A percentile compares a stretch with the other conserved stretches of the same genome.
Evolutionary conservation across 1,140 invertebrate species (phyloP).

Genomic region (Tetragonula clypearis): DNA sequence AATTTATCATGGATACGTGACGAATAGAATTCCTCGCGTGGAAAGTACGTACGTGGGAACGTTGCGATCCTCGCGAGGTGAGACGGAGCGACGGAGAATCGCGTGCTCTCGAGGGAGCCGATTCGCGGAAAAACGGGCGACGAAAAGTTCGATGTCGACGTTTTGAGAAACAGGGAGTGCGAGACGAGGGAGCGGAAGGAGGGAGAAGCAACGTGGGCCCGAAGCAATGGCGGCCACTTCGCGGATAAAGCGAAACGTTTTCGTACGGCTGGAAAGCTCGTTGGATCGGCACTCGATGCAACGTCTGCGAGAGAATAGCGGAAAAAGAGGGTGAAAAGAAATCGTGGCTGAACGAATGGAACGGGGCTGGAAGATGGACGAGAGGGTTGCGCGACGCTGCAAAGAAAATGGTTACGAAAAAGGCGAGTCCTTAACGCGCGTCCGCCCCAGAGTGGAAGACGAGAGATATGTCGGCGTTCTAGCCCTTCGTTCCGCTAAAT

Average conservation of each 20-base stretch:
- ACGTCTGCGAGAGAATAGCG: conserved; percentile 27
- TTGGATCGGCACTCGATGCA: conserved; percentile 48
- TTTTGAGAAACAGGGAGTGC: conserved; percentile 40
- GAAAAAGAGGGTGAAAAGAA: conserved; percentile 2
- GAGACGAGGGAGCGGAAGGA: background rate
- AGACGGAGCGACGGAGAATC: background rate
- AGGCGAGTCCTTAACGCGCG: conserved; percentile 36
- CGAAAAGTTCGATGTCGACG: conserved; percentile 22
- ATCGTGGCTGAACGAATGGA: conserved; percentile 32
- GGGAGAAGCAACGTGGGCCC: conserved; percentile 1
- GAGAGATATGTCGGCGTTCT: conserved; percentile 43
- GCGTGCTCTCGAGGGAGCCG: conserved; percentile 5
- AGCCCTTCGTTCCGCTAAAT: conserved; percentile 1
- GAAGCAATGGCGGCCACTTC: conserved; percentile 50
- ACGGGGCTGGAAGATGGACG: conserved; percentile 45
- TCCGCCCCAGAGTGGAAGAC: conserved; percentile 19
- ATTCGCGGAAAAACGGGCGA: background rate
- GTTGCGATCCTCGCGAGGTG: too few relatives aligned
- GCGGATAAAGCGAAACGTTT: conserved; percentile 53
- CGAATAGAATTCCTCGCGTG: background rate
- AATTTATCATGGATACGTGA: background rate
- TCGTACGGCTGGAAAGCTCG: conserved; percentile 44
- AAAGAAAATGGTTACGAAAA: conserved; percentile 32
- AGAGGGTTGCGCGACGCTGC: conserved; percentile 5
- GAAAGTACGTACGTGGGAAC: background rate